phyloP scores from a whole-genome alignment of 1,140 invertebrate genomes.

The Proctacanthus coquilletti region DNA sequence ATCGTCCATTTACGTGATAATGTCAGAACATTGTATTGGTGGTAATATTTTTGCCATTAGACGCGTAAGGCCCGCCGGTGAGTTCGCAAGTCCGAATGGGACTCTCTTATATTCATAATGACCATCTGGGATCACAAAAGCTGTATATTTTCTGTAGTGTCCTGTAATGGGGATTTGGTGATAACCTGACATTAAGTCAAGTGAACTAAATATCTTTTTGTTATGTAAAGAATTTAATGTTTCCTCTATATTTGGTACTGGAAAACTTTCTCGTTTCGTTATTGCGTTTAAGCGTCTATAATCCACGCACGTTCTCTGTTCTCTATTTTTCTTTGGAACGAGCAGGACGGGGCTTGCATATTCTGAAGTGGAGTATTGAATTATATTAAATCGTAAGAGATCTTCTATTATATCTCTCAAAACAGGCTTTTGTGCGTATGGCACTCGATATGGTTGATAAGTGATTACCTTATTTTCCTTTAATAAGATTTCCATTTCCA shows the following conservation, averaged over 20 bases:
- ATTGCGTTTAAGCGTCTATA: slow-evolving; percentile 31
- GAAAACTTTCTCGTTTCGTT: slow-evolving; percentile 14
- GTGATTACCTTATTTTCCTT: slow-evolving; percentile 2
- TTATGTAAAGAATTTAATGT: slow-evolving; percentile 10
- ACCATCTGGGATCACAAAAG: slow-evolving; percentile 27
- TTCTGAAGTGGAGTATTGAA: slow-evolving; percentile 11
- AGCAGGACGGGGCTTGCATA: slow-evolving; percentile 17
- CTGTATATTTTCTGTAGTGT: slow-evolving; percentile 16
- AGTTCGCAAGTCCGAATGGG: slow-evolving; percentile 21
- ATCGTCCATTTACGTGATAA: slow-evolving; percentile 9
- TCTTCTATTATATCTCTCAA: slow-evolving; percentile 7
- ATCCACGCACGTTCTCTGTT: slow-evolving; percentile 21
- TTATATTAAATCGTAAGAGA: slow-evolving; percentile 11
- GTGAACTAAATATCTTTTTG: slow-evolving; percentile 11
- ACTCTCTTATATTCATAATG: slow-evolving; percentile 36
- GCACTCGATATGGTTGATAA: slow-evolving; percentile 6
- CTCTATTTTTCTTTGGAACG: slow-evolving; percentile 18
- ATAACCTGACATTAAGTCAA: slow-evolving; percentile 20
- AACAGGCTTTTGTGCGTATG: slow-evolving; percentile 4
- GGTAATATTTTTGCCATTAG: slow-evolving; percentile 10
- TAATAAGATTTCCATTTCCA: slow-evolving; percentile 6
- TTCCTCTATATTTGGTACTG: slow-evolving; percentile 17
- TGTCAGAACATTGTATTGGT: neutral
- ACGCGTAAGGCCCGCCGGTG: slow-evolving; percentile 15
- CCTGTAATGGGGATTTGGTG: slow-evolving; percentile 16